phyloP scores from a whole-genome alignment of 1,140 invertebrate species.

The Paraescarpia echinospica region DNA sequence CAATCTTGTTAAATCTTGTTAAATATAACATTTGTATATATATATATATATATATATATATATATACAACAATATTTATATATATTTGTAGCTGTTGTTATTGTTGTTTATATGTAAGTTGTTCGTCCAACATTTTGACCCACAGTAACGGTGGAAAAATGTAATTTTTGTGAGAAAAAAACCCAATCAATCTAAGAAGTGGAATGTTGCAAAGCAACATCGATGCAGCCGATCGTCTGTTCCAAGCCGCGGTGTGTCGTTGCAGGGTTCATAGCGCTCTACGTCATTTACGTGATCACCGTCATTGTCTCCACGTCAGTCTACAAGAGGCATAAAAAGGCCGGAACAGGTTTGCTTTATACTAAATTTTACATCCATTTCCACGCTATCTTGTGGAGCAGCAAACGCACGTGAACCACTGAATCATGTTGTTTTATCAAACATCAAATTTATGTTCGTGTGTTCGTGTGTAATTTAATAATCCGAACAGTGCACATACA shows the following conservation, averaged over 20 bases:
- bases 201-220: no score
- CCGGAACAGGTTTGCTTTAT: not conserved
- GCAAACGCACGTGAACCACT: not conserved
- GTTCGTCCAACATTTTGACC: no score
- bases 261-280: conserved; percentile 64
- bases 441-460: not conserved
- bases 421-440: not conserved
- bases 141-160: no score
- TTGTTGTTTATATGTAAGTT: no score
- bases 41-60: no score
- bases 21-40: no score
- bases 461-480: not conserved
- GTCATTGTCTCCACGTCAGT: conserved; percentile 62
- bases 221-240: not conserved
- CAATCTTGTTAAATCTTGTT: no score
- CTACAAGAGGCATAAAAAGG: conserved; percentile 34
- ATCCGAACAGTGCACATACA: not conserved
- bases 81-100: no score
- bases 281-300: conserved; percentile 65
- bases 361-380: not conserved
- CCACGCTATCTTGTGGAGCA: not conserved
- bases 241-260: not conserved
- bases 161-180: no score
- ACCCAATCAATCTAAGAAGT: no score
- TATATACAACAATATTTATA: no score